Evolutionary conservation across 2,888 invertebrate species (phyloP).

Genomic region (Xanthia icteritia): DNA sequence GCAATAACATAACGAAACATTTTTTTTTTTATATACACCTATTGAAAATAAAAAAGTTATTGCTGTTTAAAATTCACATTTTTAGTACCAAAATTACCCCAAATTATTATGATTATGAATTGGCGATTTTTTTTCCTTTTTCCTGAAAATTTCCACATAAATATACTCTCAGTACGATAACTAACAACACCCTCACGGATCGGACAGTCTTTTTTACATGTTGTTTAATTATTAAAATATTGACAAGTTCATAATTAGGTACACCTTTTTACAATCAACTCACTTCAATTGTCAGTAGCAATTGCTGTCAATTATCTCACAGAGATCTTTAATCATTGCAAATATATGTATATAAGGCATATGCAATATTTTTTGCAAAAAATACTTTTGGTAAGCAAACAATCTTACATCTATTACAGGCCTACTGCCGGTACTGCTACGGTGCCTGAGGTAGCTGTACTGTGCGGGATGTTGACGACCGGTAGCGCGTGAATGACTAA

Average conservation of each 20-base stretch:
- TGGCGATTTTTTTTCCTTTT: too few species aligned
- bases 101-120: too few species aligned
- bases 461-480: not conserved
- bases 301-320: not conserved
- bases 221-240: not conserved
- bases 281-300: not conserved
- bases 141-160: too few species aligned
- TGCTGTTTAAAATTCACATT: too few species aligned
- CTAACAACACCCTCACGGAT: too few species aligned
- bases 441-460: not conserved
- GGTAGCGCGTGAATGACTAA: not conserved
- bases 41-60: too few species aligned
- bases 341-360: not conserved
- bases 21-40: too few species aligned
- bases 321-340: not conserved
- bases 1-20: too few species aligned
- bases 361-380: not conserved
- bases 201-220: too few species aligned
- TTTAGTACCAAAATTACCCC: too few species aligned
- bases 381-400: not conserved
- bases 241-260: not conserved
- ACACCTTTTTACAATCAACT: constrained; percentile 4
- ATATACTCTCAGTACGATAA: too few species aligned
- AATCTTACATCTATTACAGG: not conserved
- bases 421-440: too few species aligned